phyloP scores from a whole-genome alignment of 2,888 invertebrate genomes.

The Julus scandinavius region DNA sequence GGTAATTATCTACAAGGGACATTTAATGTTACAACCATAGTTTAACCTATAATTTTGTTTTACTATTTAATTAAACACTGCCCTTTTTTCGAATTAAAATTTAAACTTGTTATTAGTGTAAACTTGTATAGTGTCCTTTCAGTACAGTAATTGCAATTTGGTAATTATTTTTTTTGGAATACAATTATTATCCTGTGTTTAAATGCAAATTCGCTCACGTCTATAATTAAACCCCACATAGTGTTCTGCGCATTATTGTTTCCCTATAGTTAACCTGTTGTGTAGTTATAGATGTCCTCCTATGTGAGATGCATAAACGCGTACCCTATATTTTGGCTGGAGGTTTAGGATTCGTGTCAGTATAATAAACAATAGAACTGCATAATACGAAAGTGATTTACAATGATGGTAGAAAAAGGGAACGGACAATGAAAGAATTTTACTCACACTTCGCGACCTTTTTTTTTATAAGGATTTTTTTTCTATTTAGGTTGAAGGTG shows the following conservation, averaged over 20 bases:
- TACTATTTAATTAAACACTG: background rate
- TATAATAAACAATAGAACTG: constrained; percentile 40
- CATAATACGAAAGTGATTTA: constrained; percentile 35
- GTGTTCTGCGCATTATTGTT: background rate
- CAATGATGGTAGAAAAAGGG: background rate
- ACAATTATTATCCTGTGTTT: background rate
- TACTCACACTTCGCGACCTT: background rate
- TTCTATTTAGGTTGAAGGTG: background rate
- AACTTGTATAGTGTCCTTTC: background rate
- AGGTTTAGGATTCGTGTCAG: constrained; percentile 40
- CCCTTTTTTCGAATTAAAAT: background rate
- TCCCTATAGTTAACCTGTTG: background rate
- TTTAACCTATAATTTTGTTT: background rate
- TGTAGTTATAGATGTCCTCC: background rate
- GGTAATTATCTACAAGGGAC: background rate
- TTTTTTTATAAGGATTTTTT: background rate
- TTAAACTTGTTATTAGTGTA: background rate
- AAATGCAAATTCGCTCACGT: background rate
- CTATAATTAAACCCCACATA: background rate
- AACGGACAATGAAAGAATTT: background rate
- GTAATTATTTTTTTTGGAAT: constrained; percentile 3
- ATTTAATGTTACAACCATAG: background rate
- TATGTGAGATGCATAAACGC: background rate
- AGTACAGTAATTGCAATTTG: background rate
- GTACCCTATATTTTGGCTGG: constrained; percentile 35